phyloP scores from a whole-genome alignment of 2,888 invertebrate species.

The Drosophila mercatorum region DNA sequence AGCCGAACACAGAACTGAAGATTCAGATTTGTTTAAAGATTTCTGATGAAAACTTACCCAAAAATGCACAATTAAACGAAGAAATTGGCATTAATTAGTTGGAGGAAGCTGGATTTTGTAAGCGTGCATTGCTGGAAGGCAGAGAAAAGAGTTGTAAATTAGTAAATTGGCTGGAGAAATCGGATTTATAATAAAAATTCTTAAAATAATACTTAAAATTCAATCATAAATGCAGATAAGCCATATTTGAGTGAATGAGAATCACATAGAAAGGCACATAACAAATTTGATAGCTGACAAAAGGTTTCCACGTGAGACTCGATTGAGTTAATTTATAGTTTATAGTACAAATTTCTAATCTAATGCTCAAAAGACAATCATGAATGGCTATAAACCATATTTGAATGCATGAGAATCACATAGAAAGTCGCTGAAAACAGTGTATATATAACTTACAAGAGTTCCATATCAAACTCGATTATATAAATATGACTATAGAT shows the following conservation, averaged over 20 bases:
- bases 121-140: neutral
- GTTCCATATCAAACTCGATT: neutral
- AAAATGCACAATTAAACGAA: neutral
- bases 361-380: no score
- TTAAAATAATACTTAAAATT: neutral
- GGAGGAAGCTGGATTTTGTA: neutral
- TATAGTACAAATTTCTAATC: no score
- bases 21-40: neutral
- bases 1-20: neutral
- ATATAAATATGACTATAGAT: neutral
- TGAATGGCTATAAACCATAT: neutral
- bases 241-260: neutral
- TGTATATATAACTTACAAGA: neutral
- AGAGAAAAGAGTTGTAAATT: neutral
- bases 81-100: constrained; percentile 1
- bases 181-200: neutral
- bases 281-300: no score
- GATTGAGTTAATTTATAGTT: no score
- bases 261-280: neutral
- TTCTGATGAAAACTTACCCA: constrained; percentile 6
- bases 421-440: neutral
- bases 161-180: neutral
- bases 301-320: no score
- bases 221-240: neutral
- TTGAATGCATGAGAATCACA: neutral